phyloP scores from a whole-genome alignment of 2,113 vertebrate species.

The Sorex fumeus region DNA sequence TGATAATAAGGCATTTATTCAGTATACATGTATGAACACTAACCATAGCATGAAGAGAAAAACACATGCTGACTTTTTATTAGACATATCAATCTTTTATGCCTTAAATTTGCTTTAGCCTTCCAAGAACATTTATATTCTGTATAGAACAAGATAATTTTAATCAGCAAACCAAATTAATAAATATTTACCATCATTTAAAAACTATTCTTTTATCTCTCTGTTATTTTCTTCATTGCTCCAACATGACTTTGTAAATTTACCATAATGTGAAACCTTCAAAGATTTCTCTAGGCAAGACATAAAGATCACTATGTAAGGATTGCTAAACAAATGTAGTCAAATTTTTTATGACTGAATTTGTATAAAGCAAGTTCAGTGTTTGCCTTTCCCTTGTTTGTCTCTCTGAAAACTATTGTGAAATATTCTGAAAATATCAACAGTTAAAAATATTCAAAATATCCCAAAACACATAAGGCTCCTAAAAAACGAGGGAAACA shows the following conservation, averaged over 20 bases:
- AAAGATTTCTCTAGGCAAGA: constrained; percentile 30
- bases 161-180: constrained; percentile 3
- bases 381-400: constrained; percentile 64
- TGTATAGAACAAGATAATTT: constrained; percentile 11
- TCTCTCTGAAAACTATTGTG: constrained; percentile 55
- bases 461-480: constrained; percentile 54
- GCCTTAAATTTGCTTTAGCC: not conserved
- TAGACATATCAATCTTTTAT: not conserved
- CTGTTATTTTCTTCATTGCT: not conserved
- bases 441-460: constrained; percentile 67
- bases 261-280: not conserved
- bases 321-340: constrained; percentile 59
- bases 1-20: not conserved
- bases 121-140: not conserved
- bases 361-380: constrained; percentile 56
- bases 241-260: constrained; percentile 19
- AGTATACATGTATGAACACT: not conserved
- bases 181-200: not conserved
- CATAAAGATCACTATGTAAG: constrained; percentile 7
- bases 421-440: constrained; percentile 68
- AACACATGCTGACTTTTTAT: not conserved
- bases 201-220: not conserved
- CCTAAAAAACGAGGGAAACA: constrained; percentile 61
- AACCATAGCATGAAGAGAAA: not conserved
- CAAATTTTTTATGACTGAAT: constrained; percentile 62